Percentiles rank a stretch among this genome's conserved stretches.
These are phyloP conservation scores for Enteromius afrohamiltoni DNA, from an alignment of 2,797 vertebrate genomes.

Conservation along the genomic window DNA sequence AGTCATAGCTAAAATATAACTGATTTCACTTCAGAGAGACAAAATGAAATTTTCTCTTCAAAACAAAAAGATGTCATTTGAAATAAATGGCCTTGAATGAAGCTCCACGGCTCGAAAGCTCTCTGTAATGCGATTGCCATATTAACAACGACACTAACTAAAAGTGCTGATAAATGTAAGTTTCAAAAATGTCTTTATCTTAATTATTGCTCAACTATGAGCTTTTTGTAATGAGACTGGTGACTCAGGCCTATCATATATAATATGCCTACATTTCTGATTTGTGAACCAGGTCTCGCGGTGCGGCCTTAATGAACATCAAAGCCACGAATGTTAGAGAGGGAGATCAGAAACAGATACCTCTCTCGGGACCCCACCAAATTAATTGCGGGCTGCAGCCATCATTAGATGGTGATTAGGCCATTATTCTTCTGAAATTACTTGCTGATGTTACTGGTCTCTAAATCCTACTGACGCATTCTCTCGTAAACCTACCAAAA, in stretches of 20 bases:
- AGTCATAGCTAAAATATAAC: neutral
- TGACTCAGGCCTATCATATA: conserved; percentile 5
- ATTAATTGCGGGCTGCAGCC: conserved; percentile 24
- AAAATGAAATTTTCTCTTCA: neutral
- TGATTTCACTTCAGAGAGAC: neutral
- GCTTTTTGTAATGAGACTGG: neutral
- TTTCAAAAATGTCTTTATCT: neutral
- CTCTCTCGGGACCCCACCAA: conserved; percentile 18
- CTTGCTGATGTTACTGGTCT: conserved; percentile 34
- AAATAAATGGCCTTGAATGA: neutral
- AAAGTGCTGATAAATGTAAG: conserved; percentile 1
- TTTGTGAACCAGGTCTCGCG: conserved; percentile 7
- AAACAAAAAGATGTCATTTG: neutral
- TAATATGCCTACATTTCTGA: neutral
- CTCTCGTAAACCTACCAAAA: conserved; percentile 1
- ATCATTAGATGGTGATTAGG: conserved; percentile 33
- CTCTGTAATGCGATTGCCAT: neutral
- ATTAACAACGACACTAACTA: conserved; percentile 3
- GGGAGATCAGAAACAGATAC: conserved; percentile 31
- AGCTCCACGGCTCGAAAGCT: neutral
- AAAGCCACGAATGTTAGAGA: conserved; percentile 15
- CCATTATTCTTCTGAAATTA: conserved; percentile 35
- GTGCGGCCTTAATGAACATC: conserved; percentile 35
- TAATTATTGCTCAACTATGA: conserved; percentile 12
- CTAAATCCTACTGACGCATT: conserved; percentile 23